Evolutionary conservation across 2,888 invertebrate genomes (phyloP).

Genomic region (Hipparchia sbordonii): DNA sequence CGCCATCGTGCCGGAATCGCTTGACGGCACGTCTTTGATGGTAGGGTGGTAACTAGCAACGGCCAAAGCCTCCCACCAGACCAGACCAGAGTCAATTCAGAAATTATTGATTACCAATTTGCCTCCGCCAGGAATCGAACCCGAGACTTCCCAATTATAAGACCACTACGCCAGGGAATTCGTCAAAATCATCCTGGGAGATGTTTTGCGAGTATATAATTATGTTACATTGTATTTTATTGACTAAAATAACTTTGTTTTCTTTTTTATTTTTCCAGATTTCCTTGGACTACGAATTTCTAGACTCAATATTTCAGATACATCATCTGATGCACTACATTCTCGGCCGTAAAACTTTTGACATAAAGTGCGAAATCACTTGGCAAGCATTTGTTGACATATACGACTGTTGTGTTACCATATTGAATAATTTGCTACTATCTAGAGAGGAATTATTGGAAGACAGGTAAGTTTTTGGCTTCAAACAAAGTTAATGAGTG

Average conservation of each 20-base stretch:
- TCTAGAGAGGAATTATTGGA: conserved; percentile 73
- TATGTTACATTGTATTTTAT: background rate
- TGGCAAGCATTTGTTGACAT: conserved; percentile 62
- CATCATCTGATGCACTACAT: conserved; percentile 61
- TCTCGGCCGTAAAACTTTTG: conserved; percentile 48
- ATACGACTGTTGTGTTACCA: conserved; percentile 56
- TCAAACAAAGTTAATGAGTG: too few species aligned
- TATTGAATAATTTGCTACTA: conserved; percentile 65
- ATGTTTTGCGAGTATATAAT: too few species aligned
- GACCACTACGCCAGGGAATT: too few species aligned
- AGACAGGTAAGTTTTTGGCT: conserved; percentile 59
- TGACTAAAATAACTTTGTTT: background rate
- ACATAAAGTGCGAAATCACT: conserved; percentile 53
- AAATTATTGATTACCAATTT: too few species aligned
- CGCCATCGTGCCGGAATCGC: too few species aligned
- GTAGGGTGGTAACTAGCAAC: too few species aligned
- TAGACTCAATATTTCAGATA: conserved; percentile 70
- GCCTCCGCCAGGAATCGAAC: too few species aligned
- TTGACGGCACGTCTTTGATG: too few species aligned
- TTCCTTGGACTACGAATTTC: conserved; percentile 66
- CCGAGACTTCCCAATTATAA: too few species aligned
- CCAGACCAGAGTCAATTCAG: too few species aligned
- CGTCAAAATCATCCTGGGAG: too few species aligned
- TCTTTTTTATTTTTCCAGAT: conserved; percentile 56
- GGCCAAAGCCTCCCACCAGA: too few species aligned